phyloP scores from a whole-genome alignment of 2,888 invertebrate species.

The Andrena fulva region DNA sequence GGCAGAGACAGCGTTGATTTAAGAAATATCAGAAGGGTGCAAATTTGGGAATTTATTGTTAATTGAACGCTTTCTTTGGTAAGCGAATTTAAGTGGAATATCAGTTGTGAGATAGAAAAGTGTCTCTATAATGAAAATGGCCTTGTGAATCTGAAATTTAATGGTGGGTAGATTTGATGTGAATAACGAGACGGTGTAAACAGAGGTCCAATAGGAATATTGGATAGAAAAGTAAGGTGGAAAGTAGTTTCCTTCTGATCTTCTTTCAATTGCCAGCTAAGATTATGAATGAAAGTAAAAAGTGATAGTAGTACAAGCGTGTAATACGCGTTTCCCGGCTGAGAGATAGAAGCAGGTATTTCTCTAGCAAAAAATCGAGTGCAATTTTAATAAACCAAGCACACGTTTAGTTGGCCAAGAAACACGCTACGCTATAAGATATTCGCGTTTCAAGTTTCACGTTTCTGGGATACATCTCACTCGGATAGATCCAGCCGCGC shows the following conservation, averaged over 20 bases:
- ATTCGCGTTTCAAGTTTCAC: constrained; percentile 56
- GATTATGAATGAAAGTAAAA: neutral
- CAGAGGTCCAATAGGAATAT: too few species aligned
- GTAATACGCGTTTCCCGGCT: neutral
- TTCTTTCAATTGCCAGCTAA: neutral
- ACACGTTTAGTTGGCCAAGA: constrained; percentile 27
- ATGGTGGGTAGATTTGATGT: too few species aligned
- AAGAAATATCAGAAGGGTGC: too few species aligned
- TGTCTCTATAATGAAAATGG: too few species aligned
- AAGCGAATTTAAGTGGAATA: too few species aligned
- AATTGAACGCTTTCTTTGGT: too few species aligned
- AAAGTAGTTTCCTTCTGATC: neutral
- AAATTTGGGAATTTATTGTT: too few species aligned
- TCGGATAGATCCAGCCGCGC: constrained; percentile 22
- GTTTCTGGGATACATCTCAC: constrained; percentile 54
- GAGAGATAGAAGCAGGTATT: constrained; percentile 18
- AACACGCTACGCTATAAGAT: constrained; percentile 29
- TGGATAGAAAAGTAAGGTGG: neutral
- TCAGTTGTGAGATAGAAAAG: too few species aligned
- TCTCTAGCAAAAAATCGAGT: constrained; percentile 28
- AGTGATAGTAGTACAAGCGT: neutral
- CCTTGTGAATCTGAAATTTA: too few species aligned
- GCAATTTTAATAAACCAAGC: constrained; percentile 46
- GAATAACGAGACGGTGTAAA: too few species aligned
- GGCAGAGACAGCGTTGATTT: too few species aligned